These are phyloP conservation scores for Macrosiphum euphorbiae DNA, from an alignment of 2,888 invertebrate species.

Conservation along the genomic window DNA sequence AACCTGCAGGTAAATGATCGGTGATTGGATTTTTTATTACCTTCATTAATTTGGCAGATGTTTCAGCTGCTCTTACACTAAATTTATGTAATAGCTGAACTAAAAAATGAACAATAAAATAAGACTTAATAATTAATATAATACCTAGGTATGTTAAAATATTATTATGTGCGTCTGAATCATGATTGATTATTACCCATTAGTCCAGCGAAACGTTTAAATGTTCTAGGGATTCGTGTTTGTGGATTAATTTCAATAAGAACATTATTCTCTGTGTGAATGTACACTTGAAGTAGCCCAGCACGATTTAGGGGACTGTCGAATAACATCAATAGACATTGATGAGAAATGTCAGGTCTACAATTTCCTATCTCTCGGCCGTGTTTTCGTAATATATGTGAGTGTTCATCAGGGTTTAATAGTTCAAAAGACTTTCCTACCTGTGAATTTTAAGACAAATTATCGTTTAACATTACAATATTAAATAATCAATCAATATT, in stretches of 20 bases:
- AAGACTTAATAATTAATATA: neutral
- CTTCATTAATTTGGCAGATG: constrained; percentile 89
- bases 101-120: constrained; percentile 71
- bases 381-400: constrained; percentile 85
- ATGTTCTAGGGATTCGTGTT: constrained; percentile 96
- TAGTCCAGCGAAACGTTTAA: constrained; percentile 95
- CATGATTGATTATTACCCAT: constrained; percentile 79
- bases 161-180: neutral
- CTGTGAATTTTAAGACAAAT: constrained; percentile 72
- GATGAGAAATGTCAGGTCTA: constrained; percentile 97
- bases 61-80: constrained; percentile 90
- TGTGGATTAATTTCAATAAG: constrained; percentile 97
- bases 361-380: constrained; percentile 89
- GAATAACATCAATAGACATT: constrained; percentile 96
- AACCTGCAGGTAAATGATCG: constrained; percentile 94
- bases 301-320: constrained; percentile 98
- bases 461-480: neutral
- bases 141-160: neutral
- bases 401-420: constrained; percentile 94
- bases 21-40: constrained; percentile 97
- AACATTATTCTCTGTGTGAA: constrained; percentile 92
- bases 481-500: constrained; percentile 32
- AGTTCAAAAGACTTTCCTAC: constrained; percentile 89
- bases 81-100: constrained; percentile 97
- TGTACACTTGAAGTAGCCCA: constrained; percentile 94